Base-by-base conservation (phyloP, 2,797 vertebrate genomes). In the Neoniphon sammara region DNA sequence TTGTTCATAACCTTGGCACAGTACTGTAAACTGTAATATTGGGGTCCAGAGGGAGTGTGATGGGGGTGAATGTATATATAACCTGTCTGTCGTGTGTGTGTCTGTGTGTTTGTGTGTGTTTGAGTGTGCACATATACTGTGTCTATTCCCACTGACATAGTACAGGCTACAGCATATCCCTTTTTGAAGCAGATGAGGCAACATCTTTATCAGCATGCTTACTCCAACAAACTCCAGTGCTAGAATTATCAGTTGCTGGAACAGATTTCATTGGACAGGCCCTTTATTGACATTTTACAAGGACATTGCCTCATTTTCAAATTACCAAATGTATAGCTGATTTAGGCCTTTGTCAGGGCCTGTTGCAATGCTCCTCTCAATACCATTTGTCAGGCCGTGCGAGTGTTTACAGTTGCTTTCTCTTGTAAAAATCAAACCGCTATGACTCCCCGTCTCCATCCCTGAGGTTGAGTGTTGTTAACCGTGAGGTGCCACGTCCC, bases 201-300 rank as follows among this genome's bases (percentile, higher is more conserved):
- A 86, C 62, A 53, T 68, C 55, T 73, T 83, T 52, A 54, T 77
- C 73, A 83, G 60, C 21, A 23, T 3, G 2, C 50, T 23, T 73
- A 63, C 69, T 57, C 57, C 66, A 68, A 78, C 70, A 82, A 81
- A 83, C 80, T 61, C 79, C 55, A 46, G 75, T 72, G 72, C 78
- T 81, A 73, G 56, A 83, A 83, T 85, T 69, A 82, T 87, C 85
- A 80, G 85, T 81, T 75, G 81, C 18, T 59, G 46, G 44, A 73
- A 66, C 5, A 7, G 70, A 80, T 88, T 89, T 81, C 71, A 84
- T 80, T 86, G 66, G 73, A 77, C 73, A 66, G 57, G 70, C 34
- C 61, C 25, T 78, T 78, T 84, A 85, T 90, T 77, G 80, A 82
- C 85, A 79, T 87, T 90, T 89, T 88, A 87, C 84, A 80, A 83